A percentile compares a stretch with the other conserved stretches of the same genome.
phyloP scores from a whole-genome alignment of 1,140 invertebrate species.

The Pollicipes pollicipes region DNA sequence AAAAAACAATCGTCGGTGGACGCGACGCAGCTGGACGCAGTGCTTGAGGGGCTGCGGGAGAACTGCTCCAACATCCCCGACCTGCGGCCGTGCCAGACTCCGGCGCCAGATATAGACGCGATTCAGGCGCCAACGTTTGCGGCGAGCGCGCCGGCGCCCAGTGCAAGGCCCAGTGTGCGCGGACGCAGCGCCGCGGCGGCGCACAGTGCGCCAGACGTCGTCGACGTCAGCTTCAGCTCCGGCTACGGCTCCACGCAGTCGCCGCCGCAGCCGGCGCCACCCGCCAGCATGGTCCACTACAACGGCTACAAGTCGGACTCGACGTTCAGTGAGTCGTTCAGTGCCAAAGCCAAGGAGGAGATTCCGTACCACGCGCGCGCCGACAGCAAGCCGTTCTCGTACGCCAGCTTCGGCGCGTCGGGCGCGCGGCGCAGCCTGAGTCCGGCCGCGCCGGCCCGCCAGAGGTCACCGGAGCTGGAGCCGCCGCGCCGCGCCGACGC shows the following conservation, averaged over 20 bases:
- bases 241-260: constrained; percentile 14
- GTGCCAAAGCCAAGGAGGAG: constrained; percentile 16
- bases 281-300: constrained; percentile 9
- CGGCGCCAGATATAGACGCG: constrained; percentile 19
- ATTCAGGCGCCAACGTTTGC: constrained; percentile 19
- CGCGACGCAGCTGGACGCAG: constrained; percentile 43
- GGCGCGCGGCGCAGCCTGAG: constrained; percentile 21
- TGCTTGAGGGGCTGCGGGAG: constrained; percentile 60
- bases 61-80: constrained; percentile 59
- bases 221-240: constrained; percentile 5
- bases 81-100: constrained; percentile 26
- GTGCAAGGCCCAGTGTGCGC: background rate
- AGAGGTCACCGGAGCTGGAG: too few species aligned
- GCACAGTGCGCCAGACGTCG: background rate
- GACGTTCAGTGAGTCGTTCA: constrained; percentile 8
- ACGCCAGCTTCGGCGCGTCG: constrained; percentile 28
- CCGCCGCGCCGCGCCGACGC: constrained; percentile 17
- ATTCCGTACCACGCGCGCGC: constrained; percentile 63
- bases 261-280: constrained; percentile 14
- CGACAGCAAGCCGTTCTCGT: constrained; percentile 61
- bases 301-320: background rate
- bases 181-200: constrained; percentile 8
- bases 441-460: too few species aligned
- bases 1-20: constrained; percentile 13
- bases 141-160: background rate